phyloP scores from a whole-genome alignment of 1,140 invertebrate genomes.

The Bombus difficillimus region DNA sequence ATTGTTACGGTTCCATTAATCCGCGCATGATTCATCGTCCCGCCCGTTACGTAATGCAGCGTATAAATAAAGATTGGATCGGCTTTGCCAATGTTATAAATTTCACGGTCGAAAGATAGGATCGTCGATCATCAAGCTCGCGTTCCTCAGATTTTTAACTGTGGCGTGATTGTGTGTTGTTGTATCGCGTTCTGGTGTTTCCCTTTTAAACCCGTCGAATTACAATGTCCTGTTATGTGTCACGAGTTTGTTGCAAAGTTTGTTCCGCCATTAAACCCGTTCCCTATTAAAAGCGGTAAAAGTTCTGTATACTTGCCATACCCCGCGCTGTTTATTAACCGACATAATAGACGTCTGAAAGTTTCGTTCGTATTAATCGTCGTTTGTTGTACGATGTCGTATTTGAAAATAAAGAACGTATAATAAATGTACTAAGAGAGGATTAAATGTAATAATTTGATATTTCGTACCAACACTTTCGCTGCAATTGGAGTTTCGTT shows the following conservation, averaged over 20 bases:
- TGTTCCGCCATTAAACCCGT: background rate
- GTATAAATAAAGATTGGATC: slow-evolving; percentile 41
- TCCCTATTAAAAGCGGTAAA: background rate
- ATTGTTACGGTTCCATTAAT: slow-evolving; percentile 64
- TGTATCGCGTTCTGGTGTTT: background rate
- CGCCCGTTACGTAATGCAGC: slow-evolving; percentile 37
- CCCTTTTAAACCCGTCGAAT: background rate
- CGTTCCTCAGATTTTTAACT: background rate
- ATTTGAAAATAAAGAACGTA: background rate
- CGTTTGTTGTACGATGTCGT: background rate
- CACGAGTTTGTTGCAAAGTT: background rate
- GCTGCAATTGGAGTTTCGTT: background rate
- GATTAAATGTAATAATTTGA: background rate
- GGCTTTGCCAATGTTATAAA: background rate
- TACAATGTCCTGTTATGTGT: background rate
- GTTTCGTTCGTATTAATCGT: background rate
- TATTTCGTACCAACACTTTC: background rate
- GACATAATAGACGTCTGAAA: background rate
- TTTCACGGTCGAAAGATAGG: background rate
- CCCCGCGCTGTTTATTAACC: background rate
- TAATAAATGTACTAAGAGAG: too few relatives aligned
- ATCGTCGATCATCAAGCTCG: background rate
- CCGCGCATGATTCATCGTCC: slow-evolving; percentile 56
- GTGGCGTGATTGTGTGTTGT: background rate
- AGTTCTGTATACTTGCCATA: background rate